Evolutionary conservation across 2,113 vertebrate species (phyloP).

Genomic region (Nannobrachium achirus): DNA sequence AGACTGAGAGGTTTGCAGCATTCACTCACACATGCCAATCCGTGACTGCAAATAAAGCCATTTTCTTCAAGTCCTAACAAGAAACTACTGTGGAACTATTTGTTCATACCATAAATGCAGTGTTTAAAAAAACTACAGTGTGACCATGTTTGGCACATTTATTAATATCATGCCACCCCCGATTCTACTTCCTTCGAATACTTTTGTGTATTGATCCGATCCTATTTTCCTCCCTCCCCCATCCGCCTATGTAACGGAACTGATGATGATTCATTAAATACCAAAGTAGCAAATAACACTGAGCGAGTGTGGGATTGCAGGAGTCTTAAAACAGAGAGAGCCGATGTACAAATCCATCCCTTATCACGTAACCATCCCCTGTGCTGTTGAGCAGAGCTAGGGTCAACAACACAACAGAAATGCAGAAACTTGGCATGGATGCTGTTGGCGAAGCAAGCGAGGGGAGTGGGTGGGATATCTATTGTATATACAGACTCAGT

Average conservation of each 20-base stretch:
- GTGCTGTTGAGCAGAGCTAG: slow-evolving; percentile 40
- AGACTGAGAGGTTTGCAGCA: too few species aligned
- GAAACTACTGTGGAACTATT: too few species aligned
- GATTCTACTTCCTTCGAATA: slow-evolving; percentile 46
- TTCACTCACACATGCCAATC: too few species aligned
- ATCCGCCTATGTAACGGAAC: slow-evolving; percentile 65
- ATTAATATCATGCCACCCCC: too few species aligned
- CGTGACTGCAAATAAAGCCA: too few species aligned
- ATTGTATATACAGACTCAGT: slow-evolving; percentile 25
- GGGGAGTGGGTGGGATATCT: slow-evolving; percentile 30
- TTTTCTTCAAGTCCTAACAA: too few species aligned
- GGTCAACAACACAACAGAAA: slow-evolving; percentile 20
- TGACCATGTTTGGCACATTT: too few species aligned
- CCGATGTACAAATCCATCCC: slow-evolving; percentile 41
- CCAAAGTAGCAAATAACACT: background rate
- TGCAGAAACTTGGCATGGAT: slow-evolving; percentile 33
- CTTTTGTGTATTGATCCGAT: slow-evolving; percentile 50
- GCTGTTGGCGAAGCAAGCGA: slow-evolving; percentile 12
- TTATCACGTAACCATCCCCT: slow-evolving; percentile 48
- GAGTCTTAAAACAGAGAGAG: slow-evolving; percentile 48
- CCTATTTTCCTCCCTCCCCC: slow-evolving; percentile 34
- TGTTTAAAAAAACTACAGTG: too few species aligned
- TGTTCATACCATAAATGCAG: too few species aligned
- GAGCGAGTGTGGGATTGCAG: slow-evolving; percentile 60
- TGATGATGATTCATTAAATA: slow-evolving; percentile 64